phyloP scores from a whole-genome alignment of 2,113 vertebrate species.

The Lepus europaeus region DNA sequence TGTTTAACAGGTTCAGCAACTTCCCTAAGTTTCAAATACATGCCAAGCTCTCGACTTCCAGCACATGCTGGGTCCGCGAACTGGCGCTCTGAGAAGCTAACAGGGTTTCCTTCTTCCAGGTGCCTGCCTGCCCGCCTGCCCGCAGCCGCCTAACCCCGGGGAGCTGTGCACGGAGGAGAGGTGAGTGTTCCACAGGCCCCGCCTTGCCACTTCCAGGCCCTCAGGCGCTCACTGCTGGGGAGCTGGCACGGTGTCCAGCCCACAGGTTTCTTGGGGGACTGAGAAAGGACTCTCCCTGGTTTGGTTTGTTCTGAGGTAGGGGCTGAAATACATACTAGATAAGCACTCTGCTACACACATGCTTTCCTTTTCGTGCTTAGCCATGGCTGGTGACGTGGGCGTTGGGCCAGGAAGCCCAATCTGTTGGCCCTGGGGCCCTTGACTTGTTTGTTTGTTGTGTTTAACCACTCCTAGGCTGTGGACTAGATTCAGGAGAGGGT shows the following conservation, averaged over 20 bases:
- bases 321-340: neutral
- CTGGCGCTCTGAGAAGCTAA: conserved; percentile 15
- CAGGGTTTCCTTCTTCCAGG: conserved; percentile 69
- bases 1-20: conserved; percentile 81
- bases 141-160: neutral
- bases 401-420: neutral
- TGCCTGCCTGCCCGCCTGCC: conserved; percentile 50
- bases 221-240: neutral
- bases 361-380: neutral
- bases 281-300: neutral
- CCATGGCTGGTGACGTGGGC: neutral
- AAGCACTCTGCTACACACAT: neutral
- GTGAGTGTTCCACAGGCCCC: conserved; percentile 67
- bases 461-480: neutral
- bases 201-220: neutral
- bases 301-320: conserved; percentile 5
- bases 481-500: neutral
- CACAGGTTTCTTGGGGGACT: conserved; percentile 13
- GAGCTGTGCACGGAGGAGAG: conserved; percentile 52
- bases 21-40: conserved; percentile 70
- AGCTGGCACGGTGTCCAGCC: neutral
- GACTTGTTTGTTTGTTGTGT: conserved; percentile 58
- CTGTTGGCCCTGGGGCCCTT: neutral
- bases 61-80: conserved; percentile 27
- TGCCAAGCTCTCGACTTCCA: conserved; percentile 62